Percentiles rank a stretch among this genome's conserved stretches.
These are phyloP conservation scores for Drosophila murphyi DNA, from an alignment of 1,140 invertebrate species.

Conservation along the genomic window DNA sequence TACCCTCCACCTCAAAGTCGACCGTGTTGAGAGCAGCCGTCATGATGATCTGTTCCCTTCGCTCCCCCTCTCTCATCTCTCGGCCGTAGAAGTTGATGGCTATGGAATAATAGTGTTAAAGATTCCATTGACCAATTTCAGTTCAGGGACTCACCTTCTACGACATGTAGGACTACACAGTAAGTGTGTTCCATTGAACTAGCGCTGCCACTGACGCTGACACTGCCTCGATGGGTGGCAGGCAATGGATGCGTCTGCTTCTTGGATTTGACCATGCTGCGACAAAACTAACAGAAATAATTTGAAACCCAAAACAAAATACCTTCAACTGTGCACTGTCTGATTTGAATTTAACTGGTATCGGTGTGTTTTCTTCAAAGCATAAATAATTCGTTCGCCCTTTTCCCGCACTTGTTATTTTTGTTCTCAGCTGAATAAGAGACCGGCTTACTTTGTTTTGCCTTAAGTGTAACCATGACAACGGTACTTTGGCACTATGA, in stretches of 20 bases:
- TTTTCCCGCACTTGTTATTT: not conserved
- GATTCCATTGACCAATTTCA: not conserved
- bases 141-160: constrained; percentile 50
- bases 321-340: constrained; percentile 14
- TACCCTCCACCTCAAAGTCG: constrained; percentile 74
- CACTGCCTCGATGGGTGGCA: constrained; percentile 35
- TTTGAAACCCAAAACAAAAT: constrained; percentile 27
- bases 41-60: constrained; percentile 56
- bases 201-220: constrained; percentile 21
- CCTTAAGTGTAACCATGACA: constrained; percentile 16
- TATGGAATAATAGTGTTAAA: not conserved
- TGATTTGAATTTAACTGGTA: constrained; percentile 33
- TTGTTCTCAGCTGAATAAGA: not conserved
- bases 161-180: constrained; percentile 74
- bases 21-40: constrained; percentile 70
- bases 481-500: not conserved
- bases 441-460: constrained; percentile 19
- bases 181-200: constrained; percentile 53
- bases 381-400: constrained; percentile 13
- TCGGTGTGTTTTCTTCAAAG: constrained; percentile 5
- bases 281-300: constrained; percentile 6
- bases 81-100: constrained; percentile 67
- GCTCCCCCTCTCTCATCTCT: constrained; percentile 47
- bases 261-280: constrained; percentile 43
- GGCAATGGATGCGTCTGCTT: constrained; percentile 11